phyloP scores from a whole-genome alignment of 2,113 vertebrate genomes.

The Neogobius melanostomus region DNA sequence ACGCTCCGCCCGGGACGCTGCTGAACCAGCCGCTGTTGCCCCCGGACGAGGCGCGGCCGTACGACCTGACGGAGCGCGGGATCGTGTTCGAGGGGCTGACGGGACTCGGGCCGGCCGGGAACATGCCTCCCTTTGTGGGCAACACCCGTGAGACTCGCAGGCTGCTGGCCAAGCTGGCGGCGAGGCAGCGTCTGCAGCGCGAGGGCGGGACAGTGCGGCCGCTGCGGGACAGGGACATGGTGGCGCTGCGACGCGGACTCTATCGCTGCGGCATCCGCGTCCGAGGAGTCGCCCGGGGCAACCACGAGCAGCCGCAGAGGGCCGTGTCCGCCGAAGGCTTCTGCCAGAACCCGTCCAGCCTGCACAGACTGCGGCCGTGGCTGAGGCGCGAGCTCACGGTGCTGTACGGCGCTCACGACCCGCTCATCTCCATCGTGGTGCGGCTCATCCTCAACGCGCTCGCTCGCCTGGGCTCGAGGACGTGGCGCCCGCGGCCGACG shows the following conservation, averaged over 20 bases:
- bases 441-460: constrained; percentile 85
- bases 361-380: constrained; percentile 87
- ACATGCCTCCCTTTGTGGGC: not conserved
- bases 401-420: constrained; percentile 84
- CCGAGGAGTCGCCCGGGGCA: constrained; percentile 61
- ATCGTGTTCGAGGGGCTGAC: constrained; percentile 74
- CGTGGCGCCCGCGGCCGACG: constrained; percentile 77
- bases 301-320: constrained; percentile 74
- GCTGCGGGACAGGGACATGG: constrained; percentile 50
- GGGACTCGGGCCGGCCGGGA: constrained; percentile 16
- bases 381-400: constrained; percentile 86
- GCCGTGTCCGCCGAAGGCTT: constrained; percentile 88
- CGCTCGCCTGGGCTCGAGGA: constrained; percentile 83
- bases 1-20: constrained; percentile 21
- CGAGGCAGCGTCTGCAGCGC: constrained; percentile 46
- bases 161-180: constrained; percentile 37
- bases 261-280: constrained; percentile 75
- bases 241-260: constrained; percentile 55
- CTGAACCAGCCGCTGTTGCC: constrained; percentile 19
- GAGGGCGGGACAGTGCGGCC: constrained; percentile 32
- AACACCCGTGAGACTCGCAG: constrained; percentile 32
- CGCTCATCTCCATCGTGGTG: constrained; percentile 85
- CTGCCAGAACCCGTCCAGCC: constrained; percentile 79
- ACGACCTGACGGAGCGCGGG: constrained; percentile 75
- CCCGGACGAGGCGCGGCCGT: constrained; percentile 14